Base-by-base conservation (phyloP, 2,797 vertebrate species). In the Ispidina picta region DNA sequence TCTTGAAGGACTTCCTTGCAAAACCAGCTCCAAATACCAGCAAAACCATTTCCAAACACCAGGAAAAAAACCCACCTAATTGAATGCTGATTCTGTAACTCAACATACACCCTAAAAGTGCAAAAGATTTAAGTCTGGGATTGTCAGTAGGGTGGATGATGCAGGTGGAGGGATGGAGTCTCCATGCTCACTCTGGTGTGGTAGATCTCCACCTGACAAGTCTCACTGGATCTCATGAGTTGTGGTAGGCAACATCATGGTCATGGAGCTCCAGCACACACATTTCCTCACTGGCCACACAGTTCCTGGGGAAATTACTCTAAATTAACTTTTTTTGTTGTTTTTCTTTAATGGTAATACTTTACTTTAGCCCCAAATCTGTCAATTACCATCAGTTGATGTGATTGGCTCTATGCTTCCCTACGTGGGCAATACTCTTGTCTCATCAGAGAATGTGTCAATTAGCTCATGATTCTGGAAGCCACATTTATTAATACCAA, bases 121-220 rank as follows among this genome's bases (percentile, higher is more conserved):
- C 15, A 44, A 41, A 75, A 16, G 10, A 4, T 65, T 72, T 66
- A 31, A 63, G 35, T 10, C 39, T 21, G 49, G 59, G 15, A 6
- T 9, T 44, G 5, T 29, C 5, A 6, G 26, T 23, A 65, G 65
- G 62, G 23, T 15, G 43, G 9, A 15, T 88, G 8, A 23, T 1
- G 1, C 11, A 33, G 69, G 15, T 54, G 46, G 46, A 78, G 10
- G 23, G 22, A 56, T 8, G 1, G 3, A 54, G 43, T 22, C 51
- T 51, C 3, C 0, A 5, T n/a, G 17, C 12, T n/a, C 2, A 19
- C 15, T 19, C 37, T 15, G 1, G 7, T 6, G 0, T 26, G 13
- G 8, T n/a, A 54, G 68, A 43, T 56, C 14, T 15, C 9, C 6
- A 2, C n/a, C n/a, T 60, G 37, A 26, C 5, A 8, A 0, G 0